Base-by-base conservation (phyloP, 1,140 invertebrate species). In the Cydia splendana region DNA sequence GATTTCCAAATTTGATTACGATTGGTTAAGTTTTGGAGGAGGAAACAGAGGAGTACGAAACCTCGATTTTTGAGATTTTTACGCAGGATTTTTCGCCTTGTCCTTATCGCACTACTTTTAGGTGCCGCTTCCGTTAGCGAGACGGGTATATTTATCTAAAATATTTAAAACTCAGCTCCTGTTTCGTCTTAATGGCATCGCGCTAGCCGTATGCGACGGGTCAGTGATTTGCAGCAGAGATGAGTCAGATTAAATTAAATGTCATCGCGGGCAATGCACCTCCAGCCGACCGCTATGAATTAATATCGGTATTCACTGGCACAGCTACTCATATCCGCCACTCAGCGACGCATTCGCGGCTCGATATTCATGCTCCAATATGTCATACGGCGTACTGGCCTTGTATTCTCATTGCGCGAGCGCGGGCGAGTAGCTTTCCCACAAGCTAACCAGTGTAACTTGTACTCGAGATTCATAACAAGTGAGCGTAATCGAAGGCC, bases 191-290 rank as follows among this genome's bases (percentile, higher is more conserved):
- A 62, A 62, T 62, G 10, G 57, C 57, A 4, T 5, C 18, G 20
- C 34, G 67, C 67, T 81, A 79, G 81, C 76, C 82, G 80, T 76
- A 78, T 65, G 81, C 75, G 81, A 79, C 81, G 79, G 87, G 81
- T 86, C 87, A 86, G 79, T 84, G 84, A 83, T 84, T 87, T 80
- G 85, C 78, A 65, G 78, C 78, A 78, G 82, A 80, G 80, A 80
- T 79, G 80, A 86, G 81, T 89, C 87, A 87, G 86, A 88, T 89
- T 86, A 88, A 62, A 89, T 91, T 90, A 88, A 91, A 91, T 87
- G 89, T 88, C 88, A 87, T 77, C 82, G 80, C 80, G 85, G 84
- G 79, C 85, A 84, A 84, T 88, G 84, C 89, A 85, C 82, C 82
- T 79, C 71, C 78, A 83, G 79, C 76, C 80, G 79, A 85, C 85